A percentile compares a stretch with the other conserved stretches of the same genome.
Evolutionary conservation across 2,797 vertebrate species (phyloP).

Genomic region (Prionace glauca): DNA sequence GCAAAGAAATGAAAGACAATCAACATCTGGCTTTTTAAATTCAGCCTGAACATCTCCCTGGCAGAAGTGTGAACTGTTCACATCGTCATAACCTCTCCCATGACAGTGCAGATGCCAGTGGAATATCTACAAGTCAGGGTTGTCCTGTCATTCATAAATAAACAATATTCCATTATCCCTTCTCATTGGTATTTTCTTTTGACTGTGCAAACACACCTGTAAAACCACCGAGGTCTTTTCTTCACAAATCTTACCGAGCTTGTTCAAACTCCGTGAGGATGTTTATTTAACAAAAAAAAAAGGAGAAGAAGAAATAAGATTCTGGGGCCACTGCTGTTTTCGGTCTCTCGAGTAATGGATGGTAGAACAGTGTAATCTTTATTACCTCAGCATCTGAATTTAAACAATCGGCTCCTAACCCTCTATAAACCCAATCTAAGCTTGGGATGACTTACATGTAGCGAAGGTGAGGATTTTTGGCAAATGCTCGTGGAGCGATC

Average conservation of each 20-base stretch:
- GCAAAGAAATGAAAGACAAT: not conserved
- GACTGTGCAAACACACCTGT: not conserved
- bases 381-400: slow-evolving; percentile 30
- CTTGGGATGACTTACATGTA: slow-evolving; percentile 79
- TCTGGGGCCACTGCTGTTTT: not conserved
- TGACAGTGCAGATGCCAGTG: not conserved
- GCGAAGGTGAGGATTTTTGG: slow-evolving; percentile 82
- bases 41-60: not conserved
- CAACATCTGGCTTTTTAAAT: not conserved
- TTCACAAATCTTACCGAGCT: not conserved
- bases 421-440: slow-evolving; percentile 20
- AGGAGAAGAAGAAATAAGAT: not conserved
- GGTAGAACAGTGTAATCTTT: slow-evolving; percentile 6
- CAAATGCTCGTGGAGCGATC: slow-evolving; percentile 79
- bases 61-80: not conserved
- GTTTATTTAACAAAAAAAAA: not conserved
- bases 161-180: not conserved
- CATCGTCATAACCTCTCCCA: not conserved
- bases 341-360: not conserved
- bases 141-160: not conserved
- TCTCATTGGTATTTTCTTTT: not conserved
- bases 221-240: not conserved
- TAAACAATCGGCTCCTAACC: not conserved
- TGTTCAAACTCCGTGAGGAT: slow-evolving; percentile 29
- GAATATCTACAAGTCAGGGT: slow-evolving; percentile 22